phyloP scores from a whole-genome alignment of 2,888 invertebrate species.

The Choristoneura rosaceana region DNA sequence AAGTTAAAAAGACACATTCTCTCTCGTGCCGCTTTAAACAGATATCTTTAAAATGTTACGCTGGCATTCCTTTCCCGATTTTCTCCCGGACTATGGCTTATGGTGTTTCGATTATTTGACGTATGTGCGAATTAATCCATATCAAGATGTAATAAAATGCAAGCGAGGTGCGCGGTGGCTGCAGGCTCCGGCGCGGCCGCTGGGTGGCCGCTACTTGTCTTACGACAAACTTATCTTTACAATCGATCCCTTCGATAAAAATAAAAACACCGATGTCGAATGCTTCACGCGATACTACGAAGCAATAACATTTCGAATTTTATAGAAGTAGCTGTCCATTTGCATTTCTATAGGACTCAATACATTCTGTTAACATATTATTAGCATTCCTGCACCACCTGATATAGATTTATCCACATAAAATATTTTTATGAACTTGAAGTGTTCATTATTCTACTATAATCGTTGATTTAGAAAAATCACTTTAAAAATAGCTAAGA shows the following conservation, averaged over 20 bases:
- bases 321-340: slow-evolving; percentile 77
- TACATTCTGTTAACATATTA: slow-evolving; percentile 77
- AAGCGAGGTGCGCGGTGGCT: slow-evolving; percentile 57
- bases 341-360: slow-evolving; percentile 78
- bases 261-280: slow-evolving; percentile 73
- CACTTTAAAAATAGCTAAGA: neutral
- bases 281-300: slow-evolving; percentile 73
- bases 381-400: slow-evolving; percentile 70
- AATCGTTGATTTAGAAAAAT: slow-evolving; percentile 19
- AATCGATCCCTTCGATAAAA: slow-evolving; percentile 83
- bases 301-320: slow-evolving; percentile 79
- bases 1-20: slow-evolving; percentile 33
- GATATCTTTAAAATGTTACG: slow-evolving; percentile 46
- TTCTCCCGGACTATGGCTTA: slow-evolving; percentile 49
- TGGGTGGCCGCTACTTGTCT: slow-evolving; percentile 85
- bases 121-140: slow-evolving; percentile 79
- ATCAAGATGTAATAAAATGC: slow-evolving; percentile 83
- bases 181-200: slow-evolving; percentile 47
- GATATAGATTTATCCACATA: slow-evolving; percentile 28
- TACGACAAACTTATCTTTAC: slow-evolving; percentile 83
- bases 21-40: slow-evolving; percentile 19
- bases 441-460: slow-evolving; percentile 21
- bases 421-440: slow-evolving; percentile 28
- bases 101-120: slow-evolving; percentile 76
- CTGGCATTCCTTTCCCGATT: slow-evolving; percentile 58